phyloP scores from a whole-genome alignment of 2,113 vertebrate species.

The Mus spicilegus region DNA sequence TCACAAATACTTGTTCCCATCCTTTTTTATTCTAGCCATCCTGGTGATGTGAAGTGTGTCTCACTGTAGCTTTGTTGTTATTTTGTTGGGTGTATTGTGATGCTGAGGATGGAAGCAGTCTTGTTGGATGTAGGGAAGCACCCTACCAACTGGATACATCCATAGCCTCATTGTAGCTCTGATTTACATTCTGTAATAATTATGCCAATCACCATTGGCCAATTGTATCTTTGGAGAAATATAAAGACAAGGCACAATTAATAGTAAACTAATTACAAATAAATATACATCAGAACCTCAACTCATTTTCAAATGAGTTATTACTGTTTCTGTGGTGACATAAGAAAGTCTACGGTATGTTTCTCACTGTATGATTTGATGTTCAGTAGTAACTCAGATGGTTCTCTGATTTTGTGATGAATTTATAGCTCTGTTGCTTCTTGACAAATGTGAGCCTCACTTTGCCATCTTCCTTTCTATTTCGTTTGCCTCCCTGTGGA shows the following conservation, averaged over 20 bases:
- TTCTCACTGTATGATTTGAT: conserved; percentile 42
- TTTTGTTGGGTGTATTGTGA: not conserved
- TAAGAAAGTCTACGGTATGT: not conserved
- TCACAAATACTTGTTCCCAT: conserved; percentile 11
- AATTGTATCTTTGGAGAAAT: conserved; percentile 12
- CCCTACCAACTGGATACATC: not conserved
- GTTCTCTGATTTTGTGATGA: conserved; percentile 32
- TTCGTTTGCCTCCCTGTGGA: conserved; percentile 16
- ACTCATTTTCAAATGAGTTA: conserved; percentile 10
- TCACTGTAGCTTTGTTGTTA: not conserved
- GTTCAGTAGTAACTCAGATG: conserved; percentile 9
- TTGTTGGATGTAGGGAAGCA: not conserved
- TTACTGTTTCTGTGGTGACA: conserved; percentile 48
- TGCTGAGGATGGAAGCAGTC: not conserved
- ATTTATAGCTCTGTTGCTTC: conserved; percentile 28
- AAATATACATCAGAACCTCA: not conserved
- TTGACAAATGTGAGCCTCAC: conserved; percentile 25
- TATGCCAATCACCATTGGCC: not conserved
- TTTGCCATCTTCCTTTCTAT: conserved; percentile 46
- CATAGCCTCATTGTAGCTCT: not conserved
- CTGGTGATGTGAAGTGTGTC: not conserved
- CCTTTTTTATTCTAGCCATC: not conserved
- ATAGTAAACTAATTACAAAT: not conserved
- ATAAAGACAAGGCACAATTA: not conserved
- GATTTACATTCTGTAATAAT: conserved; percentile 12